Conservation (phyloP, 2,888 invertebrate species). For the Folsomia manolachei region DNA sequence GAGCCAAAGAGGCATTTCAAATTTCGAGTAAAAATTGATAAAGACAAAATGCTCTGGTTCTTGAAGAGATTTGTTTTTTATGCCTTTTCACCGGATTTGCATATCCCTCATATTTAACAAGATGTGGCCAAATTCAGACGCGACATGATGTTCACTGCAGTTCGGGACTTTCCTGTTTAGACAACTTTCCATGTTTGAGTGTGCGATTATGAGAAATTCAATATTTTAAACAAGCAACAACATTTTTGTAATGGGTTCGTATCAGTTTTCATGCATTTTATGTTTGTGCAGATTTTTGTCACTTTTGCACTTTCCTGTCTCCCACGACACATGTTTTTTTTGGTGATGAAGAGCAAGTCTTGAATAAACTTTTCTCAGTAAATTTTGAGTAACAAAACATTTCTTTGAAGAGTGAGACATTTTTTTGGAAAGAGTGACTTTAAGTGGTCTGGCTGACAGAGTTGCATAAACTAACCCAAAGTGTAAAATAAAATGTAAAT, state of each 20-base stretch:
- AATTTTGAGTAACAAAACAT: background rate
- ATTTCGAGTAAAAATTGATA: background rate
- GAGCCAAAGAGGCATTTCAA: background rate
- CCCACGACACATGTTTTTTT: background rate
- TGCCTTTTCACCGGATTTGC: background rate
- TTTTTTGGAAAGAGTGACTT: background rate
- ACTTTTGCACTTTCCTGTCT: background rate
- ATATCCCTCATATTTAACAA: no score
- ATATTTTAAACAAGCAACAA: background rate
- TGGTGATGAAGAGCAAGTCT: background rate
- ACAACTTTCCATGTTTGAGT: background rate
- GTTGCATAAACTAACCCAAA: background rate
- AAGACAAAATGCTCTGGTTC: background rate
- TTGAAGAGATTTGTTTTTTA: background rate
- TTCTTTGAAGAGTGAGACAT: background rate
- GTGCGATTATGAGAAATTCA: background rate
- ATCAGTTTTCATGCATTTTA: background rate
- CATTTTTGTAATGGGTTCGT: background rate
- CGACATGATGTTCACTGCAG: no score
- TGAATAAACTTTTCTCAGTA: background rate
- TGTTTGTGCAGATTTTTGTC: background rate
- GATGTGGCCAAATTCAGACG: no score
- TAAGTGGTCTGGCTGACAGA: background rate
- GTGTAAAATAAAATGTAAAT: constrained; percentile 4
- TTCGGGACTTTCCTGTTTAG: background rate